Percentiles rank a stretch among this genome's conserved stretches.
Conservation (phyloP, 2,113 vertebrate species). For the Tetrao urogallus region DNA sequence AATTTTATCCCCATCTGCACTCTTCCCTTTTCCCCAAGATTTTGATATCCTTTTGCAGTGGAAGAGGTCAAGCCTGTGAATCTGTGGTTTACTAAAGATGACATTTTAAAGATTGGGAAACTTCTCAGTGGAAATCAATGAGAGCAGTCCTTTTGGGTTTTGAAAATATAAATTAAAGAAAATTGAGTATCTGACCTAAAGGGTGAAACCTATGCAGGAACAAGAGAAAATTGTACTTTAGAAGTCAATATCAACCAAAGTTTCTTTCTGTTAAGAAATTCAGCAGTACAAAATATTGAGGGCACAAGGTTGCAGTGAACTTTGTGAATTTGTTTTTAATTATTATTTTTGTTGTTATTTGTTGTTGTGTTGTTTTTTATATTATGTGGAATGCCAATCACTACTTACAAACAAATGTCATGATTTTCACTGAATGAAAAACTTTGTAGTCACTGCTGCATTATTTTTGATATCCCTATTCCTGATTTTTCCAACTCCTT, state of each 20-base stretch:
- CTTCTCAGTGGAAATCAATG: not conserved
- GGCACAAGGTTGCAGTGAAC: not conserved
- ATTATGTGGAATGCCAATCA: not conserved
- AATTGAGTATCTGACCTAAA: not conserved
- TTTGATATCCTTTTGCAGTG: not conserved
- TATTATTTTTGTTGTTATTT: not conserved
- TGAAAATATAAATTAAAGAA: not conserved
- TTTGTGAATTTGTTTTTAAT: too few relatives aligned
- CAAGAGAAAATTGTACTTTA: not conserved
- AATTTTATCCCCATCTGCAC: not conserved
- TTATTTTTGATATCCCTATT: not conserved
- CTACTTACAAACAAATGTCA: not conserved
- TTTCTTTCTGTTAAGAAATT: not conserved
- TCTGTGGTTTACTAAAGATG: not conserved
- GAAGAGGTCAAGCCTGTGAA: not conserved
- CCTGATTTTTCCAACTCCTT: not conserved
- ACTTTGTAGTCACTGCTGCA: not conserved
- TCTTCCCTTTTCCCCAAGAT: accelerated
- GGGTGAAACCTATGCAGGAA: not conserved
- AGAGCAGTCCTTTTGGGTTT: not conserved
- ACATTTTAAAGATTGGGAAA: accelerated
- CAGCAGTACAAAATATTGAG: not conserved
- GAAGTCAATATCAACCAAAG: not conserved
- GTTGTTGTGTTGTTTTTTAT: not conserved
- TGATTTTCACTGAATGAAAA: not conserved